These are phyloP conservation scores for Campodea augens DNA, from an alignment of 1,140 invertebrate genomes.

Conservation along the genomic window DNA sequence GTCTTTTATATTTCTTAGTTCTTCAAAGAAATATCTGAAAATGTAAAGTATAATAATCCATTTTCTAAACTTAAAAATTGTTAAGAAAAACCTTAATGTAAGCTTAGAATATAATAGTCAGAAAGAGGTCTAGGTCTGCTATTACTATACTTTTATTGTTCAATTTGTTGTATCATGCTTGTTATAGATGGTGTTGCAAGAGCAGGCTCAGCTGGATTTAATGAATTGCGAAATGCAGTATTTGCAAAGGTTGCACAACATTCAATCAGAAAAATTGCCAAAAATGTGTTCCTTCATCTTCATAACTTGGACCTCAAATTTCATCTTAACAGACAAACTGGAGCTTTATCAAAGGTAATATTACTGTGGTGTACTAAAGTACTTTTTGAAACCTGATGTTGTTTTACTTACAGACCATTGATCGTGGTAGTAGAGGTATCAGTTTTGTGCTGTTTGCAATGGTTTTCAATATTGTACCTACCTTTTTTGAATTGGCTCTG, in stretches of 20 bases:
- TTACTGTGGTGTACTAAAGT: background rate
- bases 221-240: slow-evolving; percentile 91
- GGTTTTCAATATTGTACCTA: slow-evolving; percentile 95
- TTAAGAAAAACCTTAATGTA: too few relatives aligned
- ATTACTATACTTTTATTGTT: background rate
- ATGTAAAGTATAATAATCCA: too few relatives aligned
- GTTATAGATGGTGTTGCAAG: slow-evolving; percentile 77
- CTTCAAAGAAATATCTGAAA: too few relatives aligned
- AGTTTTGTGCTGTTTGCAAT: slow-evolving; percentile 92
- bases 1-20: too few relatives aligned
- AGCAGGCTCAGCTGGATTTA: slow-evolving; percentile 72
- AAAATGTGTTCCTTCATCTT: slow-evolving; percentile 91
- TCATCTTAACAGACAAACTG: slow-evolving; percentile 86
- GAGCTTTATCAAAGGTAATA: slow-evolving; percentile 53
- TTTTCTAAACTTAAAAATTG: too few relatives aligned
- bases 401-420: slow-evolving; percentile 45
- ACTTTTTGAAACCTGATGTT: slow-evolving; percentile 8
- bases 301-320: slow-evolving; percentile 89
- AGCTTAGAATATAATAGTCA: too few relatives aligned
- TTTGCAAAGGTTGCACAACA: slow-evolving; percentile 97
- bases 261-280: slow-evolving; percentile 84
- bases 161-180: background rate
- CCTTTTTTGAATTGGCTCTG: slow-evolving; percentile 78
- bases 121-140: background rate
- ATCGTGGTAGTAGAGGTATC: slow-evolving; percentile 80